Base-by-base conservation (phyloP, 2,113 vertebrate genomes). In the Chaenocephalus aceratus region DNA sequence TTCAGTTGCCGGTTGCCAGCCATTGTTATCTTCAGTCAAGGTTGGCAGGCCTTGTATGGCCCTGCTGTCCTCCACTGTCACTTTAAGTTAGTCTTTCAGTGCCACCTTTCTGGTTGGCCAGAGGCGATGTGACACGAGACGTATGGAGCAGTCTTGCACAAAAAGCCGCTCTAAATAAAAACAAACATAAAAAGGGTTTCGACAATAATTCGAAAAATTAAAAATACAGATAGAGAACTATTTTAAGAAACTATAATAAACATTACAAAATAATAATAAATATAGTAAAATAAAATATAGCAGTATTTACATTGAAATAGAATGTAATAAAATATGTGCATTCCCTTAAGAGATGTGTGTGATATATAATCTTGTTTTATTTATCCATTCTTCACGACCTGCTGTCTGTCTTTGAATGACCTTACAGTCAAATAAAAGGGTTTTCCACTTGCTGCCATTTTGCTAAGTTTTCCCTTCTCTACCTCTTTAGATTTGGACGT, bases 401-500 rank as follows among this genome's bases (percentile, higher is more conserved):
- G 1, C 13, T 41, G 11, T 21, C 21, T 49, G 54, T 52, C 14
- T 67, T 16, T 46, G 1, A 18, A 52, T 34, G 21, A 10, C 13
- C 30, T 30, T 30, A 4, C 30, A 30, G 30, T 30, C 13, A 48
- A 15, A 49, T 49, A 26, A 65, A 65, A 30, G 30, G 30, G 30
- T 30, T 18, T 21, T 48, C 21, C 18, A 7, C 36, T 2, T 10
- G 34, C 59, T 61, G 34, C 5, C 9, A 18, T 11, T 2, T 10
- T 41, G 59, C 10, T 64, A n/a, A 53, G 36, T 54, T 45, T 1
- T 0, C 30, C 6, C 14, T 44, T 26, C 11, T 41, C 10, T 13
- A 0, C 26, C 36, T 41, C 5, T 70, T 67, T 87, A 97, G 97
- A 94, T 99, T 99, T 85, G 97, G 97, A 61, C 97, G 97, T 5